Evolutionary conservation across 2,113 vertebrate genomes (phyloP), one percentile per base, ranked within the genome.

Genomic region (Xiphophorus maculatus): DNA sequence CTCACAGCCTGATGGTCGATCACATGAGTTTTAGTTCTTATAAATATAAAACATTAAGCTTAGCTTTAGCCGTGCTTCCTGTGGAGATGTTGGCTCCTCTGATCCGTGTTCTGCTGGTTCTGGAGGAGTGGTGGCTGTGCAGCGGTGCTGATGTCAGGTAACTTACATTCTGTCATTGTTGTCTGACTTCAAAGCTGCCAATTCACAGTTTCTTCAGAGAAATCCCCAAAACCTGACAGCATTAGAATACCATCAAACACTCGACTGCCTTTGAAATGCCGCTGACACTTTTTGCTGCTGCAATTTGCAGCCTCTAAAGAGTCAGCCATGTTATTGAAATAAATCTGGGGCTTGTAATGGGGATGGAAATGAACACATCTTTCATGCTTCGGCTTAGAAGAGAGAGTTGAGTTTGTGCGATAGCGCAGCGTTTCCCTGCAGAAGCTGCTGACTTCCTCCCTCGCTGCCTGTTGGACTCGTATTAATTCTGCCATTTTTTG

Each of bases 231-330:
- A 88, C 84, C 84, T 89, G 86, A 91, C 94, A 92, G 85, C 89
- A 91, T 91, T 91, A 93, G 89, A 94, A 93, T 91, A 86, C 85
- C 92, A 92, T 94, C 91, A 93, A 92, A 93, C 89, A 81, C 88
- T 89, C 84, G 65, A 76, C 81, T 88, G 90, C 84, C 85, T 94
- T 94, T 93, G 91, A 93, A 94, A 93, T 84, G 80, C 81, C 84
- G 81, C 86, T 91, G 90, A 90, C 92, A 93, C 91, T 90, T 86
- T 91, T 94, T 91, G 92, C 84, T 62, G 61, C 81, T 79, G 87
- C 89, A 91, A 92, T 92, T 94, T 92, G 87, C 88, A 74, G 70
- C 69, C 90, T 86, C 80, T 86, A 84, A 92, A 89, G 85, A 93
- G 84, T 66, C 66, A 37, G 67, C 73, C 77, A 60, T 88, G 83